These are phyloP conservation scores for Hafferia zeledoni DNA, from an alignment of 2,797 vertebrate species.

Conservation along the genomic window DNA sequence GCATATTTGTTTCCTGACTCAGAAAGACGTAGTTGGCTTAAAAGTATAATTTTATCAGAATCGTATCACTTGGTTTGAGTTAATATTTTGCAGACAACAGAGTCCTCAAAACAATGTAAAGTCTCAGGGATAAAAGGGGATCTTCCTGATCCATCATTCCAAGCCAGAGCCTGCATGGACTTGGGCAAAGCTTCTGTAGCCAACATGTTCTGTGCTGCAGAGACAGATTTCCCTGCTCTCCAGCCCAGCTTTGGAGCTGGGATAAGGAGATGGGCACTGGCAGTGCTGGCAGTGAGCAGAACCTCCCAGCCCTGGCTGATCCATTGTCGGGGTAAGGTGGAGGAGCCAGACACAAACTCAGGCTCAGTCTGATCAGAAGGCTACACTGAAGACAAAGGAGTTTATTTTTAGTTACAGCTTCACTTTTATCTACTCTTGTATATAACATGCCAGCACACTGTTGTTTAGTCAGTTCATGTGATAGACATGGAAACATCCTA, in stretches of 20 bases:
- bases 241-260: background rate
- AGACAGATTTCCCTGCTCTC: accelerated
- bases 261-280: accelerated
- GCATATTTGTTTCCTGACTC: conserved; percentile 1
- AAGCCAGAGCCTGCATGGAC: background rate
- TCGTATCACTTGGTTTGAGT: background rate
- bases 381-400: too few relatives aligned
- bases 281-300: accelerated
- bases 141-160: background rate
- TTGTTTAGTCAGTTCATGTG: too few relatives aligned
- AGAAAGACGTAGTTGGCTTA: background rate
- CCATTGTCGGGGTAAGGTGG: too few relatives aligned
- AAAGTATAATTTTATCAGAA: background rate
- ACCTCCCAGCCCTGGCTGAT: accelerated
- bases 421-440: too few relatives aligned
- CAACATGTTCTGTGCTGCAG: background rate
- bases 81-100: background rate
- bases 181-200: accelerated
- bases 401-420: too few relatives aligned
- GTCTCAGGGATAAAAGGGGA: background rate
- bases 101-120: background rate
- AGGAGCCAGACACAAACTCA: too few relatives aligned
- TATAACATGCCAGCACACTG: too few relatives aligned
- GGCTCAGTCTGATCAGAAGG: too few relatives aligned
- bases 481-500: too few relatives aligned